phyloP scores from a whole-genome alignment of 1,140 invertebrate species.

The Microplitis demolitor region DNA sequence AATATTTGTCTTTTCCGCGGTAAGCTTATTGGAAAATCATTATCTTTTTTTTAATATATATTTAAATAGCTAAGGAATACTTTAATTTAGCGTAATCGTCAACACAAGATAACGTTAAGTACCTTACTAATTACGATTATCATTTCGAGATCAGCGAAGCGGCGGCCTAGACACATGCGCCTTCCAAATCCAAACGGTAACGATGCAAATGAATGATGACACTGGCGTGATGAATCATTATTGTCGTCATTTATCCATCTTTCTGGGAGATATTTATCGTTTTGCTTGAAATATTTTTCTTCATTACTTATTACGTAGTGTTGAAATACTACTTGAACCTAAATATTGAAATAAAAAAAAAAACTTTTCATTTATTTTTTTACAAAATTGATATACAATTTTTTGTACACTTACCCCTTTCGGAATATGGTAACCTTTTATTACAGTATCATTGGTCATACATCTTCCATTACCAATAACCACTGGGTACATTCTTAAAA shows the following conservation, averaged over 20 bases:
- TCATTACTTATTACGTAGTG: constrained; percentile 80
- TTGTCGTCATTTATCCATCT: constrained; percentile 70
- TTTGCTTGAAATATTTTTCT: constrained; percentile 72
- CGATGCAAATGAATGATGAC: constrained; percentile 72
- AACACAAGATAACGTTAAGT: background rate
- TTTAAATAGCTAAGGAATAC: no score
- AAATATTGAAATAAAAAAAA: constrained; percentile 12
- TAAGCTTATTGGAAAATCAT: no score
- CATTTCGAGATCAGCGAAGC: constrained; percentile 82
- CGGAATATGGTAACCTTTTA: constrained; percentile 83
- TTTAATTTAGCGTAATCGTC: no score
- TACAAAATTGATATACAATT: background rate
- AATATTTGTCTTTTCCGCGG: no score
- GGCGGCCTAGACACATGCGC: constrained; percentile 79
- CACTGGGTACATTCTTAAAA: constrained; percentile 79
- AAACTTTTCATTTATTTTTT: background rate
- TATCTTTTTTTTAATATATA: no score
- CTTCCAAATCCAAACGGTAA: constrained; percentile 83
- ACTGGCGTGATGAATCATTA: constrained; percentile 23
- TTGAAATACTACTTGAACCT: constrained; percentile 82
- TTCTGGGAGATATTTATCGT: constrained; percentile 74
- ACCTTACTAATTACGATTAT: constrained; percentile 75
- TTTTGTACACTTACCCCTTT: constrained; percentile 74
- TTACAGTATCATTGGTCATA: constrained; percentile 76
- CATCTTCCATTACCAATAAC: constrained; percentile 85